Evolutionary conservation across 2,113 vertebrate genomes (phyloP), one percentile per base, ranked within the genome.

Genomic region (Thomomys bottae): DNA sequence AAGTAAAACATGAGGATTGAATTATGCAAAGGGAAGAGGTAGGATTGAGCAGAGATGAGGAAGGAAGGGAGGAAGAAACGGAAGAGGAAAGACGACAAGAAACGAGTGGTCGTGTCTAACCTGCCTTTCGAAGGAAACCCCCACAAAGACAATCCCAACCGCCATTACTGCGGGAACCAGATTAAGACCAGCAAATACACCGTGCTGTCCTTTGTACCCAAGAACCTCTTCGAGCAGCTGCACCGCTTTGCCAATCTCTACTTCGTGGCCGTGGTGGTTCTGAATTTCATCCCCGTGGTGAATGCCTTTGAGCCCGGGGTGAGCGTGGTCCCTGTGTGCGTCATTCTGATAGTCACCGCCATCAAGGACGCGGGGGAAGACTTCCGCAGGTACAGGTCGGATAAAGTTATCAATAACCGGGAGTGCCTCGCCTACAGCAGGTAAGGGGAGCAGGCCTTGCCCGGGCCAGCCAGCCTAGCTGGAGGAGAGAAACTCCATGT

Each of bases 361-460:
- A 83, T 99, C 68, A 99, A 99, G 95, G 99, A 99, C 26, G 98
- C 98, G 79, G 99, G 99, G 98, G 99, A 99, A 93, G 99, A 99
- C 95, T 98, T 99, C 95, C 97, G 98, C 88, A 97, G 98, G n/a
- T 99, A 98, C 95, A 98, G 98, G 89, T 96, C 98, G 0, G 99
- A 99, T 97, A 98, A 96, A 96, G 97, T 98, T 97, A 98, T 99
- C 96, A 99, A 99, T 97, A 98, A 97, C 88, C 98, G 90, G 72
- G 97, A 96, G 3, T 99, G 99, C 92, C 96, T 98, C 89, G n/a
- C 99, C 93, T 99, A 99, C 85, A 98, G 97, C 98, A 99, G 98
- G 99, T 99, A 98, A 98, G 96, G 71, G 83, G 17, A 40, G 77
- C 36, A 17, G 49, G 49, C 49, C 49, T 54, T 14, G 49, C 49